Evolutionary conservation across 2,888 invertebrate species (phyloP).

Genomic region (Mesorhabditis spiculigera): DNA sequence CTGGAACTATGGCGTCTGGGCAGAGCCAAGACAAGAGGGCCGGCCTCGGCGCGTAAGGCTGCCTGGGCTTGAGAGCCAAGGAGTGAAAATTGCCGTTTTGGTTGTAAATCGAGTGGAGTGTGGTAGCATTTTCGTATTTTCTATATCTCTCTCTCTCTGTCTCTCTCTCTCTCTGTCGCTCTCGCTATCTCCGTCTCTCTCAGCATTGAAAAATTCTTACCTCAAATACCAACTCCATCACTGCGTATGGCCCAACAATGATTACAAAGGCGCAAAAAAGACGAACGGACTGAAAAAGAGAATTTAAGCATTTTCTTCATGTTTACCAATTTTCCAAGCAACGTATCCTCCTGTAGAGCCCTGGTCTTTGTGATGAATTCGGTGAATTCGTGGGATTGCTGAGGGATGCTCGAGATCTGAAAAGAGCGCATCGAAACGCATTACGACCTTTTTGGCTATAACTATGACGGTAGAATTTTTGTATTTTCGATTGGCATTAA

Average conservation of each 20-base stretch:
- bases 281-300: neutral
- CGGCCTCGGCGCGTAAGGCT: no score
- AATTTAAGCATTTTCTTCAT: neutral
- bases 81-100: no score
- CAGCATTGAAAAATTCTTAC: neutral
- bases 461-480: neutral
- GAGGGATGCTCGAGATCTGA: slow-evolving; percentile 4
- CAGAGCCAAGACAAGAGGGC: no score
- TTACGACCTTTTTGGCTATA: no score
- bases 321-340: neutral
- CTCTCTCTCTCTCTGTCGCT: no score
- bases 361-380: neutral
- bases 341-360: slow-evolving; percentile 6
- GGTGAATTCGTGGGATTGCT: neutral
- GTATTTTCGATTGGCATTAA: neutral
- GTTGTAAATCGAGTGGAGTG: no score
- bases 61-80: no score
- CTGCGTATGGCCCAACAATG: neutral
- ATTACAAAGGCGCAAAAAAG: neutral
- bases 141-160: no score
- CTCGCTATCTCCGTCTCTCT: no score
- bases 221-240: neutral
- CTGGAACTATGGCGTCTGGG: no score
- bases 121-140: no score
- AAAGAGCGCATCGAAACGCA: no score